Evolutionary conservation across 1,140 invertebrate genomes (phyloP), one percentile per base, ranked within the genome.

Genomic region (Drosophila orosa): DNA sequence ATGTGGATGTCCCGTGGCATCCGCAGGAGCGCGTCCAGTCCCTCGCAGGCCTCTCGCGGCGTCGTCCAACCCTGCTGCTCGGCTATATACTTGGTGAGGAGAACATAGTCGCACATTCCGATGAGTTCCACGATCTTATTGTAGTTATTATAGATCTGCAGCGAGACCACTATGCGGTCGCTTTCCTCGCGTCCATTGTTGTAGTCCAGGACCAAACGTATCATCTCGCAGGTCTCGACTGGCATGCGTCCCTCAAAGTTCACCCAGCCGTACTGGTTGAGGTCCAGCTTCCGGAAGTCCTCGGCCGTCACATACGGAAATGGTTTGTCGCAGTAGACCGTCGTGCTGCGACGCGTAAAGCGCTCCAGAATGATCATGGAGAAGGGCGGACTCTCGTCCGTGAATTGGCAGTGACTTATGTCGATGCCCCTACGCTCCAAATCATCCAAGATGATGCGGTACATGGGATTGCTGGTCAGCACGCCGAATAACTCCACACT

Each of bases 231-330:
- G 7, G 95, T 93, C 50, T 93, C 92, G 1, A 77, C 66, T 3
- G 93, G 80, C 91, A 94, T 93, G 52, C 95, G 92, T 0, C 13
- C 94, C 94, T 95, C 95, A 91, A 95, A 95, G 91, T 96, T 95
- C 67, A 96, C 93, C 95, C 95, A 96, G 15, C 92, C 93, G 67
- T 95, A 96, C 7, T 60, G 27, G 10, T 94, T 44, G 24, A 93
- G 81, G 80, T 91, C 33, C 8, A 95, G 44, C 42, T 92, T 79
- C 17, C 42, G 12, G 80, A 96, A 95, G 68, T 95, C 92, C 24
- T 94, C 92, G 5, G 93, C 80, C 2, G 83, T 92, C 6, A 95
- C 77, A 90, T 95, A 94, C 1, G 94, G 94, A 66, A 95, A 91
- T 60, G 93, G 92, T 47, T 93, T 93, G 90, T 94, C 94, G 10